Evolutionary conservation across 2,797 vertebrate species (phyloP), one percentile per base, ranked within the genome.

Genomic region (Sebastes iracundus): DNA sequence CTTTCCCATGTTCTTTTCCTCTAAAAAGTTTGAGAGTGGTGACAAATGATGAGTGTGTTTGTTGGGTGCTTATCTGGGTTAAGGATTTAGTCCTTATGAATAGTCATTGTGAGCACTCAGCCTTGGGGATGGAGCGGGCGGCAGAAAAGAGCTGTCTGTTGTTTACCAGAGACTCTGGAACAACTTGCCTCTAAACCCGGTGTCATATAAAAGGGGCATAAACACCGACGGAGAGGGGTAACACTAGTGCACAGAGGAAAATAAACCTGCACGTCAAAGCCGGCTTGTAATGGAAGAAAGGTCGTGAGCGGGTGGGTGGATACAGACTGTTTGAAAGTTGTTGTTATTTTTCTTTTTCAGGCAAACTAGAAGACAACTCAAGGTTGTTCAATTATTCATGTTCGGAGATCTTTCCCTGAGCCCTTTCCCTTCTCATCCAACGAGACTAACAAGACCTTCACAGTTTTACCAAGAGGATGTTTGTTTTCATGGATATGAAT

Each of bases 361-460:
- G 3, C 66, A 67, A 77, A 79, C 33, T 52, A 59, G 49, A 80
- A 85, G 82, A 87, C 79, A 85, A 75, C 87, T 88, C 81, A 86
- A 56, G 75, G 79, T 70, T 81, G 74, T 78, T 91, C 59, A 75
- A 92, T 92, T 84, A 93, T 93, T 92, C 81, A 93, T 90, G 86
- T 62, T 62, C 2, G 23, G 84, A 68, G 89, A 89, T 73, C 55
- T 35, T 80, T 80, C 66, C 77, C 33, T 3, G 18, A 84, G 68
- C 72, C 68, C 61, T 83, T 32, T 77, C 60, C 61, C 77, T 79
- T 85, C 73, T 79, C 70, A 60, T 82, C 63, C 82, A 65, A 86
- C 80, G 68, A 80, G 62, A 85, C 84, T 79, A 91, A 91, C 83
- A 88, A 90, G 91, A 80, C 82, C 80, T 76, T 83, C 42, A 16